Conservation (phyloP, 2,888 invertebrate genomes). For the Cremastobaeus sp. region DNA sequence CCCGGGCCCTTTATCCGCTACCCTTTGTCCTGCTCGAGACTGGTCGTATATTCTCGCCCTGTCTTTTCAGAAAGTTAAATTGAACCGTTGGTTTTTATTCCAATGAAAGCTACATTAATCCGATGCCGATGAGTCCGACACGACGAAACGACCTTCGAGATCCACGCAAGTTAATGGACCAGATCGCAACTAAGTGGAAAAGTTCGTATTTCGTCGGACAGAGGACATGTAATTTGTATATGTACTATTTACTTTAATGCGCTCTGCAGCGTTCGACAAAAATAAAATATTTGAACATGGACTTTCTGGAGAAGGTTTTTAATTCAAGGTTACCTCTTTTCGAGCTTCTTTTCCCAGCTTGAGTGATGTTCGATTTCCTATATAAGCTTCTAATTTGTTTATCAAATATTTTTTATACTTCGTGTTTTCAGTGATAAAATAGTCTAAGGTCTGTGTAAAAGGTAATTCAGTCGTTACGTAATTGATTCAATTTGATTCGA, state of each 20-base stretch:
- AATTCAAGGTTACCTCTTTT: background rate
- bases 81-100: constrained; percentile 43
- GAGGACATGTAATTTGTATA: background rate
- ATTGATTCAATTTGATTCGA: background rate
- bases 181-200: constrained; percentile 24
- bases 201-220: constrained; percentile 19
- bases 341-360: background rate
- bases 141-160: constrained; percentile 10
- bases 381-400: constrained; percentile 10
- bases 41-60: constrained; percentile 36
- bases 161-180: constrained; percentile 25
- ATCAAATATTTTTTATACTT: constrained; percentile 21
- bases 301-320: no score
- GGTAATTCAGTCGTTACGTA: background rate
- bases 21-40: constrained; percentile 15
- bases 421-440: constrained; percentile 8
- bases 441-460: constrained; percentile 12
- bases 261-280: background rate
- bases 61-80: constrained; percentile 38
- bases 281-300: background rate
- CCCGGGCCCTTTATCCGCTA: background rate
- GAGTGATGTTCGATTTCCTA: background rate
- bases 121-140: constrained; percentile 26
- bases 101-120: constrained; percentile 40
- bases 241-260: background rate